Evolutionary conservation across 2,888 invertebrate genomes (phyloP).

Genomic region (Malthinus seriepunctatus): DNA sequence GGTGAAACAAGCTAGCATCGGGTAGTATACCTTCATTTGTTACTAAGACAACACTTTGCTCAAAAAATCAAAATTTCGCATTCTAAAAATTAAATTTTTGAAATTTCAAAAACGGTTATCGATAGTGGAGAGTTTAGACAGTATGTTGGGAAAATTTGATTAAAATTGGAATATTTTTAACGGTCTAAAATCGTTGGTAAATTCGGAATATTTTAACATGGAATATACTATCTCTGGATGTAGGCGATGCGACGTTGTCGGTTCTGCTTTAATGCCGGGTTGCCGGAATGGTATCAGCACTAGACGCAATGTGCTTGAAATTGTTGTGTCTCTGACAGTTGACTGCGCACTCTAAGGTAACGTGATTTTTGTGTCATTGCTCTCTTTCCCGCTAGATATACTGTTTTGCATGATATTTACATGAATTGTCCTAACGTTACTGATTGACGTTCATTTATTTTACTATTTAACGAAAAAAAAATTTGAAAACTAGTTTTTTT

Average conservation of each 20-base stretch:
- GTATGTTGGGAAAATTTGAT: constrained; percentile 27
- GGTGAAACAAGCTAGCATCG: constrained; percentile 33
- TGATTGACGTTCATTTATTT: not conserved
- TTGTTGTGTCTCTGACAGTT: constrained; percentile 30
- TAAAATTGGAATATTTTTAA: constrained; percentile 24
- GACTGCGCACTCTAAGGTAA: constrained; percentile 29
- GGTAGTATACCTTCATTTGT: constrained; percentile 35
- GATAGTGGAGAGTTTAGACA: not conserved
- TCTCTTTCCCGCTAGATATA: constrained; percentile 17
- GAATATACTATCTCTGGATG: constrained; percentile 39
- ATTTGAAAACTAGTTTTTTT: not conserved
- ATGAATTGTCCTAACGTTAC: constrained; percentile 8
- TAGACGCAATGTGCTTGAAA: constrained; percentile 35
- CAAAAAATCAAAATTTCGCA: constrained; percentile 15
- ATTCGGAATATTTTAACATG: constrained; percentile 40
- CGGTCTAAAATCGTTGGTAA: constrained; percentile 28
- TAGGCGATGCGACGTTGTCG: constrained; percentile 41
- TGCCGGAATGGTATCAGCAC: constrained; percentile 25
- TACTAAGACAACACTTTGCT: constrained; percentile 23
- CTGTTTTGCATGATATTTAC: constrained; percentile 12
- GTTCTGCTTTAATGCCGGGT: constrained; percentile 21
- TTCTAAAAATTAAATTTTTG: constrained; percentile 11
- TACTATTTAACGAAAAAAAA: not conserved
- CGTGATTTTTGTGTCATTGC: constrained; percentile 31
- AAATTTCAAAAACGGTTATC: constrained; percentile 28